Percentiles rank a stretch among this genome's conserved stretches.
Evolutionary conservation across 2,888 invertebrate species (phyloP).

Genomic region (Aporophyla lueneburgensis): DNA sequence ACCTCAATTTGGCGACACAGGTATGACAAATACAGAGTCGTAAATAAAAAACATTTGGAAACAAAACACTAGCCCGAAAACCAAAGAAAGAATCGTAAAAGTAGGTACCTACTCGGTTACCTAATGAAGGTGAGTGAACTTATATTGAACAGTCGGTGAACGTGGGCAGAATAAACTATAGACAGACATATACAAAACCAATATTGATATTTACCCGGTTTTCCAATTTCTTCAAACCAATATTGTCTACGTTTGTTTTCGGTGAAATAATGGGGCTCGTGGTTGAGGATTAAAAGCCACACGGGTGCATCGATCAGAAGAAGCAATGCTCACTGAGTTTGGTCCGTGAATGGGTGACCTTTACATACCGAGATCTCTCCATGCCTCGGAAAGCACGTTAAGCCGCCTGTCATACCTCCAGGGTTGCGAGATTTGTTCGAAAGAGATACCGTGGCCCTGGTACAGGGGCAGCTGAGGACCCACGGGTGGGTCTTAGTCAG

Average conservation of each 20-base stretch:
- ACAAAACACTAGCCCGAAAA: conserved; percentile 11
- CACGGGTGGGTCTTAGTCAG: too few species aligned
- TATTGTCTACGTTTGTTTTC: conserved; percentile 22
- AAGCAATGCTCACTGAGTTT: neutral
- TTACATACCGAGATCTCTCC: too few species aligned
- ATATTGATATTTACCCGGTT: conserved; percentile 24
- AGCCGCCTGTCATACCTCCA: too few species aligned
- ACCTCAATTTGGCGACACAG: neutral
- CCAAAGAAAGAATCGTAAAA: neutral
- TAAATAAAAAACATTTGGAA: conserved; percentile 17
- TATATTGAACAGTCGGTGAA: conserved; percentile 19
- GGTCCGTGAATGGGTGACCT: neutral
- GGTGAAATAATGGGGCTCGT: neutral
- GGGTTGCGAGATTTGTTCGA: too few species aligned
- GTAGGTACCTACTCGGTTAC: neutral
- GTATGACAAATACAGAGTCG: neutral
- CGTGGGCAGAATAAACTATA: conserved; percentile 30
- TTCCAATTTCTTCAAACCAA: conserved; percentile 29
- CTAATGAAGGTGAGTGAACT: conserved; percentile 30
- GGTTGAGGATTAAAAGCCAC: neutral
- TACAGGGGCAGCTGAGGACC: too few species aligned
- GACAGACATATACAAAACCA: conserved; percentile 4
- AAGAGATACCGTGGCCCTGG: too few species aligned
- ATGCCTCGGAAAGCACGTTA: too few species aligned
- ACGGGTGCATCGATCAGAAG: neutral